Evolutionary conservation across 2,113 vertebrate genomes (phyloP), one percentile per base, ranked within the genome.

Genomic region (Sylvilagus bachmani): DNA sequence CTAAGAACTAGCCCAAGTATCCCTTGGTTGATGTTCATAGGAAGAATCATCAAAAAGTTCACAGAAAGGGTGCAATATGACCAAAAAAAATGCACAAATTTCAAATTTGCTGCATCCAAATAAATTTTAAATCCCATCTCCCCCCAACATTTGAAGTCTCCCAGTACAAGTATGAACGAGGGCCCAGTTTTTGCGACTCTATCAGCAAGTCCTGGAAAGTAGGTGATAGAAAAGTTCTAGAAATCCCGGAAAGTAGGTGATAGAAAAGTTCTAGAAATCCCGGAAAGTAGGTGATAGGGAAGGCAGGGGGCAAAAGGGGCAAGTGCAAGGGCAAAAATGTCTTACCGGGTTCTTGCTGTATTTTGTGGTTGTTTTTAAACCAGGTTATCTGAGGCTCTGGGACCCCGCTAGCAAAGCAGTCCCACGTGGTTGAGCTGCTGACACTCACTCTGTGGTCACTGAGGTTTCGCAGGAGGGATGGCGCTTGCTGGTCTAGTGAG

Each of bases 321-420:
- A 31, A 74, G 21, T 9, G 12, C 5, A 33, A 51, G 36, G n/a
- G 61, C 36, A 61, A 33, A 33, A 62, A 4, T 93, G 85, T 98
- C 98, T 99, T 98, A 99, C 99, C 99, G 95, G 99, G 99, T 97
- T 99, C 98, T 96, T 98, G 98, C 3, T 98, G 98, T 95, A 99
- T 98, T 95, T 98, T 97, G 83, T 95, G 98, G 74, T 98, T 98
- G 91, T 99, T 98, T 98, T 99, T 99, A 98, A 99, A 99, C 99
- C 99, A 99, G 75, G 98, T 98, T 97, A 99, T 97, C 61, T 98
- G 98, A 12, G 99, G 99, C n/a, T 98, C 97, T 0, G 99, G 99
- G 83, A 99, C 95, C 3, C 99, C 99, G 16, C 62, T 95, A 93
- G 98, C 98, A 6, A 96, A 98, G 95, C 99, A 99, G 93, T 98